A percentile compares a stretch with the other conserved stretches of the same genome.
These are phyloP conservation scores for Origma solitaria DNA, from an alignment of 2,113 vertebrate genomes.

Conservation along the genomic window DNA sequence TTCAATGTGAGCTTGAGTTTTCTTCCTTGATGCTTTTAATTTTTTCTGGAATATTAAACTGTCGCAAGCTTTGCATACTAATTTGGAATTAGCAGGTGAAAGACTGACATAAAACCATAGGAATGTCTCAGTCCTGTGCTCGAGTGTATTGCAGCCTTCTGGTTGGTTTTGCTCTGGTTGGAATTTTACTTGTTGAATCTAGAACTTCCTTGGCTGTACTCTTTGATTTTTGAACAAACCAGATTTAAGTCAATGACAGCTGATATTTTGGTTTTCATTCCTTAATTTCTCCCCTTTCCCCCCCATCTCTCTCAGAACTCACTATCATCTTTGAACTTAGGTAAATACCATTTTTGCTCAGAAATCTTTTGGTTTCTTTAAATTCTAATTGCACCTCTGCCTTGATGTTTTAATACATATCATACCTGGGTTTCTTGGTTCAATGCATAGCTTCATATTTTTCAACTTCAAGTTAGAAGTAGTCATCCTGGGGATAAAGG, in stretches of 20 bases:
- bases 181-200: neutral
- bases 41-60: neutral
- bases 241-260: neutral
- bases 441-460: neutral
- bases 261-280: neutral
- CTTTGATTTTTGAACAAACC: neutral
- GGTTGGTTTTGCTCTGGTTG: neutral
- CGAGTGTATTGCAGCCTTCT: neutral
- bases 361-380: neutral
- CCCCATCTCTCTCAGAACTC: neutral
- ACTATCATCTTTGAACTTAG: neutral
- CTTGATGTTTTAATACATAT: neutral
- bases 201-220: neutral
- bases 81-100: neutral
- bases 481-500: neutral
- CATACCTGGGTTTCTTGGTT: neutral
- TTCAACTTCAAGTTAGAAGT: conserved; percentile 3
- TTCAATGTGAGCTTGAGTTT: neutral
- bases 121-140: neutral
- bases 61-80: neutral
- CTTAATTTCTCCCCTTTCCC: neutral
- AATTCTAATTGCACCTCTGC: neutral
- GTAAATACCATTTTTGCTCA: neutral
- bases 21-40: neutral
- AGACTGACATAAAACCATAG: neutral